These are phyloP conservation scores for Hepsetus odoe DNA, from an alignment of 2,113 vertebrate species.

Conservation along the genomic window DNA sequence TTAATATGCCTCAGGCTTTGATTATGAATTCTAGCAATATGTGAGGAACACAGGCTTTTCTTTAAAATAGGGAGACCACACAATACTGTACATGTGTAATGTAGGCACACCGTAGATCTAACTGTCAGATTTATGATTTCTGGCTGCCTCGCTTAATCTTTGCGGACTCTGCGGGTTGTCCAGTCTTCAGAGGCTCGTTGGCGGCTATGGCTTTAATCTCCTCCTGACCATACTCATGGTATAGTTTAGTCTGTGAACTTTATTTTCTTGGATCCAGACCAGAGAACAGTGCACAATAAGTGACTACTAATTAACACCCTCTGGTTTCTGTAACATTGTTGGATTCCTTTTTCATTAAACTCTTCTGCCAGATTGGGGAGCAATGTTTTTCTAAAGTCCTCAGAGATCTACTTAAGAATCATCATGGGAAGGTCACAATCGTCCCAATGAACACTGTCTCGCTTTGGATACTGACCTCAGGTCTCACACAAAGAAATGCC, in stretches of 20 bases:
- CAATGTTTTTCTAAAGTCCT: conserved; percentile 55
- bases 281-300: conserved; percentile 58
- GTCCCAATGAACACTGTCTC: conserved; percentile 42
- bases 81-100: background rate
- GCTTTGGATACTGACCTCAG: conserved; percentile 46
- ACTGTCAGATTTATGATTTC: background rate
- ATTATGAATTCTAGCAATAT: conserved; percentile 39
- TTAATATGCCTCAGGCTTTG: conserved; percentile 32
- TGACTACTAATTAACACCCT: conserved; percentile 67
- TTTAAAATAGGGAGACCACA: background rate
- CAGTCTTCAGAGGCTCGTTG: background rate
- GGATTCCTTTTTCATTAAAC: conserved; percentile 53
- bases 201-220: background rate
- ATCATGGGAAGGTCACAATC: conserved; percentile 53
- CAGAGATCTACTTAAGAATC: conserved; percentile 50
- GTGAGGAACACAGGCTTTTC: conserved; percentile 11
- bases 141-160: background rate
- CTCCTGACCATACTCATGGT: conserved; percentile 13
- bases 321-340: conserved; percentile 55
- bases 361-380: conserved; percentile 53
- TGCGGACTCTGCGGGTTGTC: background rate
- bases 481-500: conserved; percentile 43
- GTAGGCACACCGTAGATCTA: background rate
- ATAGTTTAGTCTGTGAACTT: conserved; percentile 36
- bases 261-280: conserved; percentile 58